A percentile compares a stretch with the other conserved stretches of the same genome.
phyloP scores from a whole-genome alignment of 2,797 vertebrate genomes.

The Myotis findleyi region DNA sequence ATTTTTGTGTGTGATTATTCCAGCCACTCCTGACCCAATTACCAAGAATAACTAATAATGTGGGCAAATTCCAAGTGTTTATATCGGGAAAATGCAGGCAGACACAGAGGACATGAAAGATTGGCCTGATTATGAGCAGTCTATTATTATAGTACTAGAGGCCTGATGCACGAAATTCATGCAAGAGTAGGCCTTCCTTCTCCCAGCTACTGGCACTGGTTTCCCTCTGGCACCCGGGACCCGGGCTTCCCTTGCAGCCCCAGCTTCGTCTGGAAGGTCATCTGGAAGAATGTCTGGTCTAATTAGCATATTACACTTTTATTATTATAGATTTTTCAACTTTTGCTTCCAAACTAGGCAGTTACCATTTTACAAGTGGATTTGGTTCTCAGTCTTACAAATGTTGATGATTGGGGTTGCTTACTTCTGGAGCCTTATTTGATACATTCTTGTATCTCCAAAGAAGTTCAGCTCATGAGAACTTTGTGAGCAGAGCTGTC shows the following conservation, averaged over 20 bases:
- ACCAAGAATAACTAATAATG: slow-evolving; percentile 72
- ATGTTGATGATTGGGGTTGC: neutral
- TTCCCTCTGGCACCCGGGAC: no score
- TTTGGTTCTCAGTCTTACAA: slow-evolving; percentile 60
- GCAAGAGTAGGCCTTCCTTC: no score
- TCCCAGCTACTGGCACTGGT: no score
- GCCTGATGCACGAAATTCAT: no score
- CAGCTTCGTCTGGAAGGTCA: no score
- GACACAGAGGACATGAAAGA: slow-evolving; percentile 66
- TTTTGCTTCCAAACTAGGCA: slow-evolving; percentile 54
- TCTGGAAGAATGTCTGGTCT: no score
- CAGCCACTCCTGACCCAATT: slow-evolving; percentile 60
- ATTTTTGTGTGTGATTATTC: slow-evolving; percentile 71
- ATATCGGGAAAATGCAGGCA: slow-evolving; percentile 54
- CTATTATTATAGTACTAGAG: neutral
- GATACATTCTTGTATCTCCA: slow-evolving; percentile 35
- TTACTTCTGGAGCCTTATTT: slow-evolving; percentile 48
- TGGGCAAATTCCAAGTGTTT: slow-evolving; percentile 73
- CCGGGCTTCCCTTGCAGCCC: no score
- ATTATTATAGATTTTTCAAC: slow-evolving; percentile 50
- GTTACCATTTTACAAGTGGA: slow-evolving; percentile 49
- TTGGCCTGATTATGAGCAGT: slow-evolving; percentile 63
- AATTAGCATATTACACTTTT: no score
- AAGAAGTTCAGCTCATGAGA: slow-evolving; percentile 36
- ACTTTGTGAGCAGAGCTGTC: neutral